Conservation (phyloP, 2,113 vertebrate species). For the Pitta sordida region DNA sequence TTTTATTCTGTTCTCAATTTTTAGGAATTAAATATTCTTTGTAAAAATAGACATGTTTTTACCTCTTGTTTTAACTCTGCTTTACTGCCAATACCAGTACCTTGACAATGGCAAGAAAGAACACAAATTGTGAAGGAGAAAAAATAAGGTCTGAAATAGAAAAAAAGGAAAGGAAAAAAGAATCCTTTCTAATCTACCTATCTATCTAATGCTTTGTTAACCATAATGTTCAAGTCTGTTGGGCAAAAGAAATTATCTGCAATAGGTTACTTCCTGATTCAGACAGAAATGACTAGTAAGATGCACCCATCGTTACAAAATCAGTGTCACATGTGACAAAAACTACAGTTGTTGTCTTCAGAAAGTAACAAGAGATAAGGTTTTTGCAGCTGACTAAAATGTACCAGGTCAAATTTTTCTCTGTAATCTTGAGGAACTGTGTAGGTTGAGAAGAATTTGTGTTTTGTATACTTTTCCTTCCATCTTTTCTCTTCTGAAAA, state of each 20-base stretch:
- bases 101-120: neutral
- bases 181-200: neutral
- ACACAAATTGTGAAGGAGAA: neutral
- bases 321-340: neutral
- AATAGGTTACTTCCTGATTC: neutral
- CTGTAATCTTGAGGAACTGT: neutral
- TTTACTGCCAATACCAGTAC: neutral
- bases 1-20: neutral
- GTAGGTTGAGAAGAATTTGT: neutral
- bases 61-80: neutral
- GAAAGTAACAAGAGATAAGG: neutral
- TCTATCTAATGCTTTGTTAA: neutral
- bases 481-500: neutral
- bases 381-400: neutral
- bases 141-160: neutral
- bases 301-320: neutral
- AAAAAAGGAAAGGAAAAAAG: neutral
- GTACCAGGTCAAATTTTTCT: neutral
- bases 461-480: neutral
- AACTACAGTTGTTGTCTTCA: neutral
- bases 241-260: neutral
- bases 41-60: neutral
- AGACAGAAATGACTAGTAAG: neutral
- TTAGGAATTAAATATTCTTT: neutral
- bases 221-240: neutral